Percentiles rank a stretch among this genome's conserved stretches.
These are phyloP conservation scores for Charanyca ferruginea DNA, from an alignment of 2,888 invertebrate genomes.

Conservation along the genomic window DNA sequence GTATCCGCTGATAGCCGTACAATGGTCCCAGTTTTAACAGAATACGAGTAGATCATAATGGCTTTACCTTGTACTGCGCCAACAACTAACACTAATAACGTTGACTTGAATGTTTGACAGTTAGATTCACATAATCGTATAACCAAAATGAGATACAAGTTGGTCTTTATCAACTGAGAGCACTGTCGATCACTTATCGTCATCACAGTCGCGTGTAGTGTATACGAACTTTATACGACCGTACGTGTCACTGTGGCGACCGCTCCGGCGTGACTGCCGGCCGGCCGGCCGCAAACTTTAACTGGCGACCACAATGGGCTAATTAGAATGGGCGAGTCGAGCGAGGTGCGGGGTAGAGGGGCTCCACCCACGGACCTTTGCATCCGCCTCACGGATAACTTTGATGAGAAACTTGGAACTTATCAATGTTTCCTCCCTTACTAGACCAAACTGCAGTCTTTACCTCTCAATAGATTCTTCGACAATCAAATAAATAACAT, in stretches of 20 bases:
- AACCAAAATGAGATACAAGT: slow-evolving; percentile 72
- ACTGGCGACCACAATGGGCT: slow-evolving; percentile 89
- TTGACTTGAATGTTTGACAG: slow-evolving; percentile 68
- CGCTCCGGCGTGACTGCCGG: slow-evolving; percentile 86
- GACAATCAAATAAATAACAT: background rate
- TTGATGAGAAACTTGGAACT: slow-evolving; percentile 80
- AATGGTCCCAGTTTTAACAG: slow-evolving; percentile 84
- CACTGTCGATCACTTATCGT: slow-evolving; percentile 87
- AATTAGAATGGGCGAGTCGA: slow-evolving; percentile 89
- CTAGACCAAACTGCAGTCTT: slow-evolving; percentile 40
- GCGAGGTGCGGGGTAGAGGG: slow-evolving; percentile 79
- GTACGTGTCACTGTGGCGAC: slow-evolving; percentile 79
- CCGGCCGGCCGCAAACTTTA: slow-evolving; percentile 86
- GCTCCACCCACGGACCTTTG: slow-evolving; percentile 89
- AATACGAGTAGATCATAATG: slow-evolving; percentile 84
- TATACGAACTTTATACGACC: slow-evolving; percentile 57
- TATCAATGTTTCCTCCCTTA: slow-evolving; percentile 73
- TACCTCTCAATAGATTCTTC: background rate
- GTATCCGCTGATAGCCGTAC: slow-evolving; percentile 75
- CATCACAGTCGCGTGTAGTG: slow-evolving; percentile 84
- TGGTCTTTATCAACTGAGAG: slow-evolving; percentile 79
- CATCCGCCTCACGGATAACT: slow-evolving; percentile 87
- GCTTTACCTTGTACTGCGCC: slow-evolving; percentile 87
- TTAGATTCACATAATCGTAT: slow-evolving; percentile 79
- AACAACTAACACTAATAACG: slow-evolving; percentile 78